A percentile compares a stretch with the other conserved stretches of the same genome.
Conservation (phyloP, 1,140 invertebrate genomes). For the Acromyrmex charruanus region DNA sequence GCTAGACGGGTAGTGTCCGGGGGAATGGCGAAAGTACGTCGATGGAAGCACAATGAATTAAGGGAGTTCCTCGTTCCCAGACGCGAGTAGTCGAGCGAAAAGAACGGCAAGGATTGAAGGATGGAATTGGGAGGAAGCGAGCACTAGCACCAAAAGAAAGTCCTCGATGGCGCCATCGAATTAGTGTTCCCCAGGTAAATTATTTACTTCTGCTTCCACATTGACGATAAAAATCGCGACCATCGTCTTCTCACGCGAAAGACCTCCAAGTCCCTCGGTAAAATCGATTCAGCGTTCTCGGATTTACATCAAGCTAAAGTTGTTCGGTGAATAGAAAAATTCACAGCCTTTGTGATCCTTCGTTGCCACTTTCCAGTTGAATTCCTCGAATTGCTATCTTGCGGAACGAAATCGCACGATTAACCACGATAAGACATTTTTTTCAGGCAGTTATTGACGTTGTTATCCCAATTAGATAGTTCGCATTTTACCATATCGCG, state of each 20-base stretch:
- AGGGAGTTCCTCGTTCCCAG: constrained; percentile 37
- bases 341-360: constrained; percentile 9
- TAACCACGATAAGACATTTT: not conserved
- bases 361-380: constrained; percentile 7
- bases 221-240: constrained; percentile 54
- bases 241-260: not conserved
- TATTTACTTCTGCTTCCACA: constrained; percentile 59
- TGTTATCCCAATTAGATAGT: not conserved
- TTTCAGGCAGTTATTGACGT: not conserved
- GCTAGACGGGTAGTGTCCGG: not conserved
- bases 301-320: constrained; percentile 53
- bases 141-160: constrained; percentile 19
- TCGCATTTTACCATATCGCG: not conserved
- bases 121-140: constrained; percentile 23
- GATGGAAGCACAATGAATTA: constrained; percentile 69
- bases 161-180: constrained; percentile 40
- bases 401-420: not conserved
- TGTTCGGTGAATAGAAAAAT: constrained; percentile 29
- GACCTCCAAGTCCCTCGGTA: not conserved
- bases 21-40: constrained; percentile 52
- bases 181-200: constrained; percentile 60
- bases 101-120: constrained; percentile 15
- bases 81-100: constrained; percentile 35
- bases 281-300: constrained; percentile 32
- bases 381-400: not conserved